Base-by-base conservation (phyloP, 1,140 invertebrate genomes). In the Zaprionus inermis region DNA sequence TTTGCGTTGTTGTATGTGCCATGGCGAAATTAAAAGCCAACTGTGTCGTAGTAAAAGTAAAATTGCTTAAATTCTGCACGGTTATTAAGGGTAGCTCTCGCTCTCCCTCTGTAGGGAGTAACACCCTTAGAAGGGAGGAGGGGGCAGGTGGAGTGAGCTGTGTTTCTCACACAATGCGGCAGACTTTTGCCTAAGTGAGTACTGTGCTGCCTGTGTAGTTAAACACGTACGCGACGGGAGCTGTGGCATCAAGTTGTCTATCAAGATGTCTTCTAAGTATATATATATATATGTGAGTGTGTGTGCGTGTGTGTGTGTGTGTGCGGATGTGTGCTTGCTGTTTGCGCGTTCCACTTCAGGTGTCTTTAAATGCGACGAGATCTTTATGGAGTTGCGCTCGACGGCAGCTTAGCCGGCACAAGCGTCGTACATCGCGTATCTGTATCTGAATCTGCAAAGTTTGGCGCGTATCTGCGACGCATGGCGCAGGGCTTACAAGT, bases 361-460 rank as follows among this genome's bases (percentile, higher is more conserved):
- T 88, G 83, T 89, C 80, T 89, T 88, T 89, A 84, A 88, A 83
- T 83, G 83, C 74, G 83, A 78, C 71, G 70, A 88, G 79, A 84
- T 89, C 84, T 88, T 83, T 89, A 89, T 89, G 80, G 79, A 83
- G 76, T 75, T 72, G 76, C 76, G 44, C 72, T 71, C 60, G 69
- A 58, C 34, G 69, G 44, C 67, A 56, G 73, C 69, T 74, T 69
- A 84, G 72, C 34, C 24, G 38, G 72, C 55, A 68, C 81, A 51
- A 61, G 46, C 44, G 6, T 55, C 44, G 6, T 55, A 30, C 68
- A 76, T 28, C 24, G 24, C 56, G 22, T 60, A 76, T 51, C 46
- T 77, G 69, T 72, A 65, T 63, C 56, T 82, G 61, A 74, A 81
- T 81, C 72, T 79, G 59, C 57, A 44, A 52, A 24, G 16, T 64